Evolutionary conservation across 2,113 vertebrate genomes (phyloP), one percentile per base, ranked within the genome.

Genomic region (Athene cunicularia): DNA sequence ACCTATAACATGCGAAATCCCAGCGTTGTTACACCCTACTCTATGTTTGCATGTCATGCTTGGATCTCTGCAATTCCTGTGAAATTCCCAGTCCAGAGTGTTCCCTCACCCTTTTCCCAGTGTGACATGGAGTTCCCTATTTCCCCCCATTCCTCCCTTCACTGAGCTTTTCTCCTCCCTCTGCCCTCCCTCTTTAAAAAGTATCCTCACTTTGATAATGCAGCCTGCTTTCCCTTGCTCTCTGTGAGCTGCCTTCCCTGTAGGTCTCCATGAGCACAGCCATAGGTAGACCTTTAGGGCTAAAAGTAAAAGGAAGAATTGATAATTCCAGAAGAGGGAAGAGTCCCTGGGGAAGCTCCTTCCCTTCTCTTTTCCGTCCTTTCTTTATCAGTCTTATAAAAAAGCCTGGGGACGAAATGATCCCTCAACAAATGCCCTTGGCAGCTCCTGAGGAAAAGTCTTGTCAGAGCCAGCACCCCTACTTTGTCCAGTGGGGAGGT

Each of bases 1-100:
- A 37, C 11, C 33, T 47, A 2, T 18, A 70, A 10, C 23, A 18
- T 0, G 0, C 39, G 41, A 30, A 33, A 68, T 53, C 5, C 6
- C 73, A 43, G 20, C 17, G 13, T 10, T 43, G 8, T 43, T 37
- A n/a, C 27, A 71, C 17, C 20, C 50, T 37, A 4, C 1, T 27
- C 62, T 45, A 22, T 45, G 22, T 43, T 33, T 55, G 16, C 20
- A 10, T 11, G 14, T 17, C 53, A 8, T 12, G 19, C 37, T 43
- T 73, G 16, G 8, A 53, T 68, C 22, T 28, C 32, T 63, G 63
- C 22, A 50, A 20, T 47, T 67, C 53, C 37, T 11, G 11, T 49
- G 17, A 60, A 84, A 60, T 66, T 59, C 49, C 19, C 21, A 21
- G 33, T 18, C 37, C 27, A 12, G 55, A 41, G 10, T 9, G 20